Evolutionary conservation across 2,797 vertebrate species (phyloP), one percentile per base, ranked within the genome.

Genomic region (Oophaga sylvatica): DNA sequence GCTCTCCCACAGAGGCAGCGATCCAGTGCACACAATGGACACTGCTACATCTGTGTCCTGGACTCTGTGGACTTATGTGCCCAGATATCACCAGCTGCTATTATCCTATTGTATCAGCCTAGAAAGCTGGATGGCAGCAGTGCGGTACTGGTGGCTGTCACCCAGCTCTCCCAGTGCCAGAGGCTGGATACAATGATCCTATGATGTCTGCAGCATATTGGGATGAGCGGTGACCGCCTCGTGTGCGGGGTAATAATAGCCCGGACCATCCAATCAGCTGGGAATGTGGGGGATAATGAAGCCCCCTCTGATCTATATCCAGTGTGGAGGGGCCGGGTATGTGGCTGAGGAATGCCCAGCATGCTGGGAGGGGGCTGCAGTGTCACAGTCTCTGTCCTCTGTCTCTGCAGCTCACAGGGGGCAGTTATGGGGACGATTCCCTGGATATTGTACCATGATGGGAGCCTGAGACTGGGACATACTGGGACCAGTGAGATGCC

Each of bases 191-290:
- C 35, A 35, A 2, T 71, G 17, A 19, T 26, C 22, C 12, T 26
- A 22, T 67, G 48, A 6, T 53, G 12, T 65, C 7, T 35, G 67
- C 13, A 20, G 60, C 19, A 5, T 4, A 16, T 6, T 31, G 13
- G 12, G 6, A 29, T 0, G 29, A 16, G 1, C n/a, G n/a, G n/a
- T n/a, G n/a, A n/a, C n/a, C n/a, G n/a, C n/a, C n/a, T n/a, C n/a
- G n/a, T n/a, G n/a, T n/a, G n/a, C n/a, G 63, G 80, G 11, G 45
- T 82, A 82, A 67, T 56, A 82, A 68, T 82, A 82, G 80, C 16
- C 65, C n/a, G 57, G 77, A 16, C 5, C 48, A 60, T 35, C 35
- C 78, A 80, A 16, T 79, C 26, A 59, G 29, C 29, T 7, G 31
- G 59, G 60, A 45, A 41, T 29, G 56, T 80, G 56, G 16, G 4